Percentiles rank a stretch among this genome's conserved stretches.
Evolutionary conservation across 1,140 invertebrate species (phyloP).

Genomic region (Telenomus remus): DNA sequence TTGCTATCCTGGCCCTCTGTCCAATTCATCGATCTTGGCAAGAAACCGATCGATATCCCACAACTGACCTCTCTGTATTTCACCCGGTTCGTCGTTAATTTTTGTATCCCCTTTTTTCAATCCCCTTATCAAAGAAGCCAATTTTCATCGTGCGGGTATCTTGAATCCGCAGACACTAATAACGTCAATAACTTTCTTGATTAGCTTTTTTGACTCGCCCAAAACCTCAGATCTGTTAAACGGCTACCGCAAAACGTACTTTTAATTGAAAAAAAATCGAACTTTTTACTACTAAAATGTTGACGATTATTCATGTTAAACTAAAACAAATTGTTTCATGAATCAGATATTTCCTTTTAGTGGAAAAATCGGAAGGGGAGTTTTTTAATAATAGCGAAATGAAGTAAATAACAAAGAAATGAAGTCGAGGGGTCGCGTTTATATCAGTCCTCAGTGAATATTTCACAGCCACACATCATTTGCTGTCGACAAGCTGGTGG

Average conservation of each 20-base stretch:
- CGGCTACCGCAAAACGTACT: too few species aligned
- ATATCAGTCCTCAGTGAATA: conserved; percentile 9
- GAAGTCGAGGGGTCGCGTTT: neutral
- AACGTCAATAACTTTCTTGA: neutral
- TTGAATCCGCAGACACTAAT: neutral
- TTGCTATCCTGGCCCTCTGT: conserved; percentile 62
- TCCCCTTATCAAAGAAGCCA: conserved; percentile 12
- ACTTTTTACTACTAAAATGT: too few species aligned
- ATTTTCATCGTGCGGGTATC: conserved; percentile 9
- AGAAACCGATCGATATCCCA: conserved; percentile 58
- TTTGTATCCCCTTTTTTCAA: conserved; percentile 10
- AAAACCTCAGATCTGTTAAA: too few species aligned
- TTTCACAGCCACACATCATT: conserved; percentile 18
- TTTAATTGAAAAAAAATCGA: too few species aligned
- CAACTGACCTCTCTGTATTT: conserved; percentile 13
- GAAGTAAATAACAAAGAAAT: too few species aligned
- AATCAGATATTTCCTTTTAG: too few species aligned
- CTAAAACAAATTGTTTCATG: too few species aligned
- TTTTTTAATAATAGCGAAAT: too few species aligned
- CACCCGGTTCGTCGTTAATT: conserved; percentile 23
- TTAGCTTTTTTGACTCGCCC: too few species aligned
- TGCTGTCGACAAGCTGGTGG: conserved; percentile 5
- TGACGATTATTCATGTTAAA: too few species aligned
- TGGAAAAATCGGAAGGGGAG: too few species aligned
- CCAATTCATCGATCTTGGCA: conserved; percentile 53